phyloP scores from a whole-genome alignment of 1,140 invertebrate genomes.

The Megathymus violae region DNA sequence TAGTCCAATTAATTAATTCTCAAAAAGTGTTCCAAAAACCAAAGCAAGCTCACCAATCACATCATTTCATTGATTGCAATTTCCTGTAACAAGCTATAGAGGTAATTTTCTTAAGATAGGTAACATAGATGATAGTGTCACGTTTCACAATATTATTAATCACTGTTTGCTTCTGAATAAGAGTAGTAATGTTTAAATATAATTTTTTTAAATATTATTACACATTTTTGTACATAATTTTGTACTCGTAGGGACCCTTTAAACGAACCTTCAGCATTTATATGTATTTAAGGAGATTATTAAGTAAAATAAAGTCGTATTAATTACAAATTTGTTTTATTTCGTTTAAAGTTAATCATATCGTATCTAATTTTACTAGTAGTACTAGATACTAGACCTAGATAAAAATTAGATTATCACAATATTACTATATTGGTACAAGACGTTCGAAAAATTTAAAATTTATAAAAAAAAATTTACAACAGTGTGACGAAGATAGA shows the following conservation, averaged over 20 bases:
- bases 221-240: constrained; percentile 1
- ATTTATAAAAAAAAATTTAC: constrained; percentile 16
- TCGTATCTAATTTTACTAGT: neutral
- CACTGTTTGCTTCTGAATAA: neutral
- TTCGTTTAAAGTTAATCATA: constrained; percentile 23
- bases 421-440: constrained; percentile 5
- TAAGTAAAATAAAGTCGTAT: constrained; percentile 36
- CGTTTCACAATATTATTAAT: neutral
- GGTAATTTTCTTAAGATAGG: too few species aligned
- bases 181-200: too few species aligned
- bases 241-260: constrained; percentile 47
- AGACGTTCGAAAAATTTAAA: constrained; percentile 32
- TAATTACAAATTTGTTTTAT: constrained; percentile 36
- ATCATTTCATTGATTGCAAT: too few species aligned
- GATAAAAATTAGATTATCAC: constrained; percentile 9
- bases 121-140: too few species aligned
- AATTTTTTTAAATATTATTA: neutral
- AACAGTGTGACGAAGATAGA: too few species aligned
- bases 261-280: constrained; percentile 26
- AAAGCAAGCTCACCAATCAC: too few species aligned
- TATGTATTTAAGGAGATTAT: constrained; percentile 26
- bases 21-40: too few species aligned
- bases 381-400: constrained; percentile 6
- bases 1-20: too few species aligned
- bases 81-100: too few species aligned